These are phyloP conservation scores for Rhipidura dahli DNA, from an alignment of 2,113 vertebrate species.

Conservation along the genomic window DNA sequence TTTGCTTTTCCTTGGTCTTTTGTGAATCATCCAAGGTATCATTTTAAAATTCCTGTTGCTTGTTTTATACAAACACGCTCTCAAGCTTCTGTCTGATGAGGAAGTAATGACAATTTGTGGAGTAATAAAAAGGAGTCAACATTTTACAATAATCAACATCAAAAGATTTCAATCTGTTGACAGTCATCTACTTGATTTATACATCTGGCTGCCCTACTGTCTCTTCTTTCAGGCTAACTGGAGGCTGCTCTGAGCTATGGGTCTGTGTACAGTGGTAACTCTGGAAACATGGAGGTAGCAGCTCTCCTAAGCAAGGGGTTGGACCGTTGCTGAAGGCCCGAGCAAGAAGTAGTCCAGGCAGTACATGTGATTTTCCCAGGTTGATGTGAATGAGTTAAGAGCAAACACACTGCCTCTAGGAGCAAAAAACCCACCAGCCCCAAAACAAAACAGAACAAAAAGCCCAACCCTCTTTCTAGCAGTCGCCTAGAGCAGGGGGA, in stretches of 20 bases:
- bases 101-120: conserved; percentile 2
- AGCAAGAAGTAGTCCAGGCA: not conserved
- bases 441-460: not conserved
- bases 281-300: not conserved
- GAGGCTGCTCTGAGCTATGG: not conserved
- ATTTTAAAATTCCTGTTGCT: not conserved
- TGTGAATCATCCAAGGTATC: not conserved
- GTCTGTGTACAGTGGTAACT: not conserved
- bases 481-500: conserved; percentile 5
- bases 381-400: not conserved
- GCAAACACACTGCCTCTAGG: not conserved
- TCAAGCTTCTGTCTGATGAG: conserved; percentile 2
- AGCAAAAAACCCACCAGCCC: not conserved
- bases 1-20: not conserved
- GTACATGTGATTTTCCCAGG: not conserved
- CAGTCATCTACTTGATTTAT: not conserved
- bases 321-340: not conserved
- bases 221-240: not conserved
- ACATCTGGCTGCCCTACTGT: not conserved
- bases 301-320: not conserved
- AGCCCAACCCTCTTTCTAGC: not conserved
- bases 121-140: not conserved
- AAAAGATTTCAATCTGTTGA: conserved; percentile 17
- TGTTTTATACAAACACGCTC: not conserved
- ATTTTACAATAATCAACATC: conserved; percentile 6